phyloP scores from a whole-genome alignment of 2,888 invertebrate genomes.

The Platerodrilus igneus region DNA sequence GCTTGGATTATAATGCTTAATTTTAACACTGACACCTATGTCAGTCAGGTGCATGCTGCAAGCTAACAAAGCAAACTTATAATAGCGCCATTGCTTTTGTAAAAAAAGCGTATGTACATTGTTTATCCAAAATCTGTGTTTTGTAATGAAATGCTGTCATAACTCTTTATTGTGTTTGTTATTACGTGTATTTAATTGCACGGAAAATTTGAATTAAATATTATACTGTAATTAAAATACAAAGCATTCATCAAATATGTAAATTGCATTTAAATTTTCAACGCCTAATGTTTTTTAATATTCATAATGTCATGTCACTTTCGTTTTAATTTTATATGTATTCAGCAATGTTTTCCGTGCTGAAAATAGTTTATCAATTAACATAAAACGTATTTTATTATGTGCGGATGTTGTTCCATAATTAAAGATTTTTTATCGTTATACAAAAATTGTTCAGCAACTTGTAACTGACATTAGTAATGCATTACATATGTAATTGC shows the following conservation, averaged over 20 bases:
- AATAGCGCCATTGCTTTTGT: background rate
- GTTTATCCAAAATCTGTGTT: slow-evolving; percentile 40
- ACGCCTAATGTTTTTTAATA: slow-evolving; percentile 48
- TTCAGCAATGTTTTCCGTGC: slow-evolving; percentile 28
- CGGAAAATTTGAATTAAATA: slow-evolving; percentile 50
- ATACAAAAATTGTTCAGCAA: too few relatives aligned
- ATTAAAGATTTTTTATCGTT: too few relatives aligned
- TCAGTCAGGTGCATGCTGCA: slow-evolving; percentile 17
- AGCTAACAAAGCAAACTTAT: slow-evolving; percentile 11
- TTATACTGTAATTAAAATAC: slow-evolving; percentile 50
- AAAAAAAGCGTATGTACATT: slow-evolving; percentile 19
- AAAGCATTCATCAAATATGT: slow-evolving; percentile 50
- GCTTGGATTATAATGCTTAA: slow-evolving; percentile 31
- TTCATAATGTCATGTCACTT: slow-evolving; percentile 43
- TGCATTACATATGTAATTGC: too few relatives aligned
- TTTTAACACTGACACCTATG: slow-evolving; percentile 31
- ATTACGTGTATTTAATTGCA: slow-evolving; percentile 48
- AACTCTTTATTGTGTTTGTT: slow-evolving; percentile 42
- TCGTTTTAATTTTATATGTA: slow-evolving; percentile 37
- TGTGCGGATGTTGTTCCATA: too few relatives aligned
- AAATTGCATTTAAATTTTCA: slow-evolving; percentile 49
- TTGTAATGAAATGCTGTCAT: slow-evolving; percentile 42
- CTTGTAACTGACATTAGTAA: too few relatives aligned
- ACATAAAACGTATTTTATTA: too few relatives aligned
- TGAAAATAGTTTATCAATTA: slow-evolving; percentile 22